These are phyloP conservation scores for Proisotoma minuta DNA, from an alignment of 2,888 invertebrate species.

Conservation along the genomic window DNA sequence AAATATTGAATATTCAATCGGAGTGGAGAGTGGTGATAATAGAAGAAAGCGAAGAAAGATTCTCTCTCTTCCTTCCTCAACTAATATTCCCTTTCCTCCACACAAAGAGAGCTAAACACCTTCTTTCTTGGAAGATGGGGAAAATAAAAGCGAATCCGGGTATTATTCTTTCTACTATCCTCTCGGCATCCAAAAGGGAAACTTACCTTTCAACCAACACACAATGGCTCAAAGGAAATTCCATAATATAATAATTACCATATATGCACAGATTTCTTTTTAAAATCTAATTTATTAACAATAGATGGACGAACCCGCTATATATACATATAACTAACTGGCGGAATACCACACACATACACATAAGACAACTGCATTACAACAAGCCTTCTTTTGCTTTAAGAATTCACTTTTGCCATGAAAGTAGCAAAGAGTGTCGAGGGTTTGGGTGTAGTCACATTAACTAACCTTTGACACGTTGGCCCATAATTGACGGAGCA, in stretches of 20 bases:
- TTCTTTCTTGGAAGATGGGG: background rate
- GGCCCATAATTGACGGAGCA: background rate
- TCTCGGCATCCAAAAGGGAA: too few species aligned
- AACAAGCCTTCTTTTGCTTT: background rate
- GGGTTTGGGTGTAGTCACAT: slow-evolving; percentile 4
- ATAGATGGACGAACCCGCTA: background rate
- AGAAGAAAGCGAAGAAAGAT: slow-evolving; percentile 1
- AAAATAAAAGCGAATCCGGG: slow-evolving; percentile 6
- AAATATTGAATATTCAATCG: slow-evolving; percentile 18
- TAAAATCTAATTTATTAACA: background rate
- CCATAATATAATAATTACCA: too few species aligned
- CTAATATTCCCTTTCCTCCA: background rate
- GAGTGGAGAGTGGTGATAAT: background rate
- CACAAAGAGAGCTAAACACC: background rate
- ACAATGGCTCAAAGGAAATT: too few species aligned
- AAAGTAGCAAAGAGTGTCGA: background rate
- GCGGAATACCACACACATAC: background rate
- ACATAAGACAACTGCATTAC: background rate
- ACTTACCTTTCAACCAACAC: too few species aligned
- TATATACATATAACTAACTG: background rate
- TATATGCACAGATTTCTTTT: too few species aligned
- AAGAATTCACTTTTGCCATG: background rate
- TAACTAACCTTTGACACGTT: slow-evolving; percentile 16
- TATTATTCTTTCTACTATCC: too few species aligned
- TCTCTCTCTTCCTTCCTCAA: background rate